phyloP scores from a whole-genome alignment of 2,797 vertebrate species.

The Benthosema pterotum region DNA sequence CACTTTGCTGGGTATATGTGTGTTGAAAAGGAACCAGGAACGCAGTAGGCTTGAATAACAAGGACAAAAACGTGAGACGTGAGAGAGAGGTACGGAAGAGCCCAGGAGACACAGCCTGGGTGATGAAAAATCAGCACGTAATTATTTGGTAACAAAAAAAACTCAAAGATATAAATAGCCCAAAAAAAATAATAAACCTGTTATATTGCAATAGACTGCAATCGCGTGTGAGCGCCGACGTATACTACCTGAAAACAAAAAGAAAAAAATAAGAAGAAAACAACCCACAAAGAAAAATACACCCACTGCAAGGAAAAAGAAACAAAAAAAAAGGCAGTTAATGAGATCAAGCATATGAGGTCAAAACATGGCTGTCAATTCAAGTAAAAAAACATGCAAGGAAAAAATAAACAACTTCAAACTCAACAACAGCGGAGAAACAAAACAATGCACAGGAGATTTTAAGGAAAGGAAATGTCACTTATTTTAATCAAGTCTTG shows the following conservation, averaged over 20 bases:
- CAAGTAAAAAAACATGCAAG: slow-evolving; percentile 98
- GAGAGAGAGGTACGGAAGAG: no score
- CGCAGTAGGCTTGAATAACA: slow-evolving; percentile 61
- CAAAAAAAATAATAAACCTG: no score
- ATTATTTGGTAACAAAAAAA: slow-evolving; percentile 86
- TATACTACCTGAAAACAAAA: slow-evolving; percentile 50
- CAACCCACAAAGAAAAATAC: slow-evolving; percentile 31
- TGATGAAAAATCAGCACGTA: slow-evolving; percentile 73
- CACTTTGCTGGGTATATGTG: slow-evolving; percentile 38
- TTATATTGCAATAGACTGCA: slow-evolving; percentile 54
- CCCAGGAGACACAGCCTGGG: slow-evolving; percentile 47
- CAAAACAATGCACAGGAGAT: slow-evolving; percentile 52
- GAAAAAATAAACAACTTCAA: slow-evolving; percentile 66
- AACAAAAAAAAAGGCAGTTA: slow-evolving; percentile 74
- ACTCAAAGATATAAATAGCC: slow-evolving; percentile 72
- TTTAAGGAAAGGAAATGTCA: slow-evolving; percentile 46
- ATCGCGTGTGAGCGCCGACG: slow-evolving; percentile 55
- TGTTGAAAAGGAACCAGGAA: slow-evolving; percentile 69
- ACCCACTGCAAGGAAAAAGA: slow-evolving; percentile 68
- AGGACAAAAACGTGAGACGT: slow-evolving; percentile 73
- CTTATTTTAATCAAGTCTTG: slow-evolving; percentile 54
- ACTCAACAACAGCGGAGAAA: slow-evolving; percentile 63
- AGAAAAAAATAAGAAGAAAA: no score
- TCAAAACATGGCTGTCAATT: slow-evolving; percentile 93
- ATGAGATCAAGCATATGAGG: slow-evolving; percentile 88